A percentile compares a stretch with the other conserved stretches of the same genome.
These are phyloP conservation scores for Xestia c-nigrum DNA, from an alignment of 2,888 invertebrate species.

Conservation along the genomic window DNA sequence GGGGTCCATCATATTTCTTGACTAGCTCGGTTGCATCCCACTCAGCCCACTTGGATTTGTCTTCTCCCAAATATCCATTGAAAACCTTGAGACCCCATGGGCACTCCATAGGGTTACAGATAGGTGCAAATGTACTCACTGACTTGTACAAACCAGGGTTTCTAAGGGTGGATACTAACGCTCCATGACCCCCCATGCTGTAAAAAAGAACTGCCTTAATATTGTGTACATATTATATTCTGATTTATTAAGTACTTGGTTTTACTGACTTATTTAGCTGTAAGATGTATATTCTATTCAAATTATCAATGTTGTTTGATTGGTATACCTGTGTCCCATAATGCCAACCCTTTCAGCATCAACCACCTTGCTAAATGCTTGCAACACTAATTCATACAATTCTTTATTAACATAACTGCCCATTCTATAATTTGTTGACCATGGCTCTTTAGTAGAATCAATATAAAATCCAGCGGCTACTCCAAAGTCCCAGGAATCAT, in stretches of 20 bases:
- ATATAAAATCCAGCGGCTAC: constrained; percentile 98
- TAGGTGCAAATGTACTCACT: constrained; percentile 98
- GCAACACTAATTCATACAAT: constrained; percentile 93
- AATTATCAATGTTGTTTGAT: neutral
- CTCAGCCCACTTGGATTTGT: constrained; percentile 93
- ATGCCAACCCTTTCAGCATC: constrained; percentile 92
- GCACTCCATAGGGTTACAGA: constrained; percentile 96
- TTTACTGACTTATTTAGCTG: neutral
- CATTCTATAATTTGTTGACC: constrained; percentile 98
- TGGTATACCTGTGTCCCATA: constrained; percentile 94
- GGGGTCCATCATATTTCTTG: constrained; percentile 95
- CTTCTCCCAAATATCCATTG: constrained; percentile 94
- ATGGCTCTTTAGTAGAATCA: constrained; percentile 97
- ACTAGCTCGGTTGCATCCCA: constrained; percentile 97
- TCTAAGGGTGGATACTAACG: constrained; percentile 96
- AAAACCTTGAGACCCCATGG: constrained; percentile 98
- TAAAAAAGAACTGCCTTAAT: constrained; percentile 67
- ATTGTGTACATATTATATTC: neutral
- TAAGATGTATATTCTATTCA: neutral
- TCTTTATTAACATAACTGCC: constrained; percentile 98
- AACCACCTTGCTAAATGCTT: constrained; percentile 92
- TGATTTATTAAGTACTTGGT: neutral
- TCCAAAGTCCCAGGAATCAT: constrained; percentile 98
- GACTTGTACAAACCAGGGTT: constrained; percentile 97
- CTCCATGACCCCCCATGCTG: constrained; percentile 99